Conservation (phyloP, 2,888 invertebrate species). For the Osmoderma eremita region DNA sequence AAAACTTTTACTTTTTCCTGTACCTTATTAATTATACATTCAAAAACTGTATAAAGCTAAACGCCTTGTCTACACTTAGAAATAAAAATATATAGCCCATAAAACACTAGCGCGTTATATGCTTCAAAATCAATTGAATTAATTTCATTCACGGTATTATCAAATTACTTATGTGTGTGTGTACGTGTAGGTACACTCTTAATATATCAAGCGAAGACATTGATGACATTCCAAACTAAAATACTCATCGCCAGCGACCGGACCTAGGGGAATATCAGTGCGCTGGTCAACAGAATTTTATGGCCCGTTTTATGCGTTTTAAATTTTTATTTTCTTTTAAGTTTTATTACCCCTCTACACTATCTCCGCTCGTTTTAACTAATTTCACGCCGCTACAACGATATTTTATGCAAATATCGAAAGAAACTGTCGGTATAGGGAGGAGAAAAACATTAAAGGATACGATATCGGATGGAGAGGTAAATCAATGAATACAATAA, state of each 20-base stretch:
- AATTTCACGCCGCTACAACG: conserved; percentile 22
- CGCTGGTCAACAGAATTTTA: conserved; percentile 27
- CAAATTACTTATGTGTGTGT: conserved; percentile 2
- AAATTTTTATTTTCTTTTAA: conserved; percentile 28
- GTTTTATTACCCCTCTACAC: conserved; percentile 23
- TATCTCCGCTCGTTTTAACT: conserved; percentile 21
- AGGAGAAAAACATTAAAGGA: conserved; percentile 15
- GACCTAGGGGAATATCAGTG: conserved; percentile 16
- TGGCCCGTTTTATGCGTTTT: conserved; percentile 29
- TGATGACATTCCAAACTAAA: conserved; percentile 13
- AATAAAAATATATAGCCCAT: conserved; percentile 14
- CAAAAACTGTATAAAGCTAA: background rate
- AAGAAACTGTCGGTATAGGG: conserved; percentile 8
- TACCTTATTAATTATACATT: no score
- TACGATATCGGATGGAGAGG: conserved; percentile 35
- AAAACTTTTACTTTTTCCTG: no score
- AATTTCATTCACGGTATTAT: background rate
- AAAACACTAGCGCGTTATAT: background rate
- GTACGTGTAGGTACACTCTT: conserved; percentile 6
- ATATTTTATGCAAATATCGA: conserved; percentile 38
- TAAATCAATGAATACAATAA: conserved; percentile 47
- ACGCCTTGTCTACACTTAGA: conserved; percentile 12
- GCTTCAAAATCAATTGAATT: conserved; percentile 14
- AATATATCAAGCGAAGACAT: background rate
- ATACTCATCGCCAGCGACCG: background rate